Evolutionary conservation across 2,113 vertebrate genomes (phyloP).

Genomic region (Australoheros scitulus): DNA sequence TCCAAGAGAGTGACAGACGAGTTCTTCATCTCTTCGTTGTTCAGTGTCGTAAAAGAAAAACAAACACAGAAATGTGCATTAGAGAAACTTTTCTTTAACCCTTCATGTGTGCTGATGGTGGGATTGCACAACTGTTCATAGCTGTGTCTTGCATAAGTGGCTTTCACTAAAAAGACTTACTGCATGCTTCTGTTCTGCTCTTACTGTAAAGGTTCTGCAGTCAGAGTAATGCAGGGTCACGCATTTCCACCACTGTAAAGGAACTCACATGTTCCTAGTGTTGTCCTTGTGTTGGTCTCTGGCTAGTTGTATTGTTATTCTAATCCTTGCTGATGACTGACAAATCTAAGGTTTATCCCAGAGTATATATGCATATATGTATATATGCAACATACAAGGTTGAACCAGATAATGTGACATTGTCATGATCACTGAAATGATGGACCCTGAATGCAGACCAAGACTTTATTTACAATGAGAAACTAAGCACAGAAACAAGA

Average conservation of each 20-base stretch:
- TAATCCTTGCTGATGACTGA: neutral
- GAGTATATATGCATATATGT: neutral
- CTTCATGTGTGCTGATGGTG: neutral
- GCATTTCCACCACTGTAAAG: no score
- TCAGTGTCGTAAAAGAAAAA: conserved; percentile 31
- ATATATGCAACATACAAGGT: neutral
- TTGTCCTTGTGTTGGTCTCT: neutral
- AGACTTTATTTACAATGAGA: no score
- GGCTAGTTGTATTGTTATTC: neutral
- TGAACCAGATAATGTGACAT: neutral
- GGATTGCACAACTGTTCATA: no score
- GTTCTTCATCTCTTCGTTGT: conserved; percentile 3
- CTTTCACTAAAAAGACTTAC: neutral
- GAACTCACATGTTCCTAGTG: no score
- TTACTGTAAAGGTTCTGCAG: no score
- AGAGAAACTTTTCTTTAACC: no score
- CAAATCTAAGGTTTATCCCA: neutral
- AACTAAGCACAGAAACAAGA: no score
- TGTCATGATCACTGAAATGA: no score
- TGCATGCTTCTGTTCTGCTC: neutral
- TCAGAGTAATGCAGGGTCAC: neutral
- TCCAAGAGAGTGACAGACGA: neutral
- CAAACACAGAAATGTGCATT: no score
- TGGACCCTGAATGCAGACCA: no score
- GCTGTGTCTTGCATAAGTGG: neutral